Base-by-base conservation (phyloP, 2,797 vertebrate species). In the Glossophaga mutica region DNA sequence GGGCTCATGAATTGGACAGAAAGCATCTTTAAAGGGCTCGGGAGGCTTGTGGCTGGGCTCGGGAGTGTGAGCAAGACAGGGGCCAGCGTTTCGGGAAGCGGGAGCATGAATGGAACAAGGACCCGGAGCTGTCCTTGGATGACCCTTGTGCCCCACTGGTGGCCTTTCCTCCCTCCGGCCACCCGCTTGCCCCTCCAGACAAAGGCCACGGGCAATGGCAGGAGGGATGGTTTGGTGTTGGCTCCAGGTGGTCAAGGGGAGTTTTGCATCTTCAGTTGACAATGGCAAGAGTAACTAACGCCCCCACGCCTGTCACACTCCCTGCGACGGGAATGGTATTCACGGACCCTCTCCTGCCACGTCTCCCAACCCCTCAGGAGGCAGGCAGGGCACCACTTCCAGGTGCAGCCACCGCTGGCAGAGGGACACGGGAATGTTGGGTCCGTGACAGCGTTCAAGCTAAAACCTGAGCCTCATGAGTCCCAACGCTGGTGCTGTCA, bases 381-480 rank as follows among this genome's bases (percentile, higher is more conserved):
- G 52, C 73, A 48, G 68, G 6, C 21, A 39, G 87, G 57, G 15
- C 46, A 18, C 5, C 67, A 1, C 6, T 32, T 26, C 4, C 21
- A 34, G 24, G 22, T 14, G 14, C 37, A 26, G 67, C 14, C 55
- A 26, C 32, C 48, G 10, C 18, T 21, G 57, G 81, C 68, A 24
- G 42, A 73, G 67, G 84, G 21, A 2, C 1, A 2, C 11, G 55
- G 10, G 48, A 29, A 12, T 1, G 0, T 42, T 18, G 29, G 74
- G 29, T 24, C 92, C 24, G 2, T 37, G 18, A 22, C 68, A 44
- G 55, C 59, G n/a, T 67, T 65, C 71, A 44, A 68, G 59, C 32
- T 46, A 37, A 57, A 55, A 2, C 52, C 42, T 9, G 18, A 18
- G 24, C 44, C 29, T 71, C 62, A 48, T 46, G 48, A 29, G 34